Percentiles rank a stretch among this genome's conserved stretches.
Evolutionary conservation across 2,797 vertebrate genomes (phyloP).

Genomic region (Acrossocheilus wenchowensis): DNA sequence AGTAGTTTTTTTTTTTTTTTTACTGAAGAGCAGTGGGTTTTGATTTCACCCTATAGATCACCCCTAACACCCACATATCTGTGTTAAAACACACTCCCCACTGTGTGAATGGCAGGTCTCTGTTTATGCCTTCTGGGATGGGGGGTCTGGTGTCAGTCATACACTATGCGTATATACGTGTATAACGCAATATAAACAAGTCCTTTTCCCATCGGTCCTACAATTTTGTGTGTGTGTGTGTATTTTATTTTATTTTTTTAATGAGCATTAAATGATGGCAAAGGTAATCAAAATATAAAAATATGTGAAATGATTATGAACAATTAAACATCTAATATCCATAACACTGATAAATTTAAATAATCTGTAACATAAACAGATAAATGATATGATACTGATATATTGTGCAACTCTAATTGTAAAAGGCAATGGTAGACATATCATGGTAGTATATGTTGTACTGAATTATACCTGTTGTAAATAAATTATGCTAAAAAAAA

Average conservation of each 20-base stretch:
- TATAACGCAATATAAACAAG: too few species aligned
- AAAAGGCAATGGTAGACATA: too few species aligned
- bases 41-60: constrained; percentile 10
- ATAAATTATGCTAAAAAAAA: too few species aligned
- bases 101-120: constrained; percentile 9
- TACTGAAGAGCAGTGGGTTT: neutral
- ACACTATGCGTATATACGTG: neutral
- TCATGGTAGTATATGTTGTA: neutral
- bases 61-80: neutral
- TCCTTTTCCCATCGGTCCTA: neutral
- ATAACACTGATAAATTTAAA: neutral
- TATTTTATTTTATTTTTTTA: neutral
- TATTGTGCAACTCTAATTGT: neutral
- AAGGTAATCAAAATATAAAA: neutral
- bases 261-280: neutral
- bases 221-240: neutral
- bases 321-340: neutral
- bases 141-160: neutral
- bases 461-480: neutral
- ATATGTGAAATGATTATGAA: neutral
- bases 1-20: neutral
- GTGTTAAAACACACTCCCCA: constrained; percentile 13
- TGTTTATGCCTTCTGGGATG: neutral
- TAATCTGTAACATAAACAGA: neutral
- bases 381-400: neutral